A percentile compares a stretch with the other conserved stretches of the same genome.
phyloP scores from a whole-genome alignment of 2,113 vertebrate species.

The Myanophis thanlyinensis region DNA sequence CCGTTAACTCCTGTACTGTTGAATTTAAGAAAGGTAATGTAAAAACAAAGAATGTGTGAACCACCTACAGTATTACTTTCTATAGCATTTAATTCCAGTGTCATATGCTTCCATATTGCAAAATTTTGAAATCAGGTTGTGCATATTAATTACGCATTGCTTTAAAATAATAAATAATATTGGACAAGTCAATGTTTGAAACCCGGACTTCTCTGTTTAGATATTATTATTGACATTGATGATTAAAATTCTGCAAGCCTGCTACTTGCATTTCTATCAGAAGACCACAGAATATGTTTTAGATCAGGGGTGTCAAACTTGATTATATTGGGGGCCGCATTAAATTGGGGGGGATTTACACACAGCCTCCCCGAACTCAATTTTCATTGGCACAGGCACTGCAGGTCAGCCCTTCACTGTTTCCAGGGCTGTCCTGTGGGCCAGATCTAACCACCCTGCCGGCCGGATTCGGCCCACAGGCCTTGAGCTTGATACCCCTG shows the following conservation, averaged over 20 bases:
- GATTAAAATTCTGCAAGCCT: not conserved
- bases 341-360: too few species aligned
- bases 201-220: not conserved
- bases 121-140: not conserved
- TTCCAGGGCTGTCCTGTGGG: too few species aligned
- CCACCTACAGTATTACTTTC: not conserved
- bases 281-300: not conserved
- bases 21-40: not conserved
- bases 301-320: too few species aligned
- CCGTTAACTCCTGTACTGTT: not conserved
- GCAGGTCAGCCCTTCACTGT: too few species aligned
- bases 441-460: too few species aligned
- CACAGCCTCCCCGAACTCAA: too few species aligned
- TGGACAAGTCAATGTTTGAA: not conserved
- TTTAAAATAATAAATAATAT: not conserved
- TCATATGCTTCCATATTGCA: not conserved
- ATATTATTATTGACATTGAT: not conserved
- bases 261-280: not conserved
- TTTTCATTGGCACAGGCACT: too few species aligned
- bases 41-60: not conserved
- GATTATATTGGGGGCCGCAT: too few species aligned
- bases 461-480: too few species aligned
- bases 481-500: too few species aligned
- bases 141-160: not conserved
- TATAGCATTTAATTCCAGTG: not conserved